These are phyloP conservation scores for Tribolium castaneum DNA, from an alignment of 1,140 invertebrate genomes.

Conservation along the genomic window DNA sequence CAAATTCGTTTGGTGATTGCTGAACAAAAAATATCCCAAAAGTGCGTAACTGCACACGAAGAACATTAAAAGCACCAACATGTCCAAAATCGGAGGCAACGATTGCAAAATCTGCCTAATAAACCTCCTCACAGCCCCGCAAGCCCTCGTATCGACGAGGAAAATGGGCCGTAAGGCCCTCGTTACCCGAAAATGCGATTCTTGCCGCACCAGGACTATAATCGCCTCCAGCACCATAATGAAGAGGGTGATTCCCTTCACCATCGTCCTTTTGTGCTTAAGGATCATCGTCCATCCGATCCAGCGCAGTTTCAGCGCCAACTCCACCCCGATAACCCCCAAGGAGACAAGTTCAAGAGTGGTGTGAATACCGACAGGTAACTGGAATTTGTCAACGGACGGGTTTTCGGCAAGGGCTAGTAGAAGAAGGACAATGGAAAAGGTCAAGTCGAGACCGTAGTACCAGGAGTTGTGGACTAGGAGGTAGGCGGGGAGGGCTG, in stretches of 20 bases:
- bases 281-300: slow-evolving; percentile 86
- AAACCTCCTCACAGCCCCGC: slow-evolving; percentile 78
- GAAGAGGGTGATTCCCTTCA: slow-evolving; percentile 83
- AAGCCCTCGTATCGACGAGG: slow-evolving; percentile 87
- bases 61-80: slow-evolving; percentile 87
- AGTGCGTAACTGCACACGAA: slow-evolving; percentile 88
- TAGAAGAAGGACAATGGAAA: slow-evolving; percentile 81
- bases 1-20: slow-evolving; percentile 75
- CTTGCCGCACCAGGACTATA: slow-evolving; percentile 83
- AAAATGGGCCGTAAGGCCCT: slow-evolving; percentile 90
- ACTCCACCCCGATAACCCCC: slow-evolving; percentile 80
- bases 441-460: slow-evolving; percentile 84
- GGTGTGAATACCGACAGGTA: slow-evolving; percentile 84
- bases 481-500: slow-evolving; percentile 87
- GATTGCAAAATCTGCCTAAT: slow-evolving; percentile 85
- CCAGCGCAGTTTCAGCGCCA: slow-evolving; percentile 86
- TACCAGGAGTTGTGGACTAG: slow-evolving; percentile 91
- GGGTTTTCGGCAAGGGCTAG: slow-evolving; percentile 87
- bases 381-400: slow-evolving; percentile 71
- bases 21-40: slow-evolving; percentile 86
- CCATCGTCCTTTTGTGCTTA: slow-evolving; percentile 77
- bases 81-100: slow-evolving; percentile 89
- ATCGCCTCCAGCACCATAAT: slow-evolving; percentile 90
- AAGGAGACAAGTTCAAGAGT: slow-evolving; percentile 85
- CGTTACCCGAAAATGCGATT: slow-evolving; percentile 88